phyloP scores from a whole-genome alignment of 2,888 invertebrate genomes.

The Drosophila vallismaia region DNA sequence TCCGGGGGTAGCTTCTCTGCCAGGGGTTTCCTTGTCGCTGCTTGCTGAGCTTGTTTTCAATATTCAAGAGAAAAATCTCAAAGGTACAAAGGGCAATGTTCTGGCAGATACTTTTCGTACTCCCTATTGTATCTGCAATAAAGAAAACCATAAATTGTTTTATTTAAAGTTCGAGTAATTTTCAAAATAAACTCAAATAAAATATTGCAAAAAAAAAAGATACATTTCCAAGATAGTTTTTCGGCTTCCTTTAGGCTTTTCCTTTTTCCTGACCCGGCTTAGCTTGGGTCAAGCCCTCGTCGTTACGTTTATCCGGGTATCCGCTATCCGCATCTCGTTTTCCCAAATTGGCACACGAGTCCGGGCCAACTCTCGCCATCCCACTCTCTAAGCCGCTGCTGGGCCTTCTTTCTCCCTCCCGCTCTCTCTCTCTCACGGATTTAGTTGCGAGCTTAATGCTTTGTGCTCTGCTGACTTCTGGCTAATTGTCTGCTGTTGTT shows the following conservation, averaged over 20 bases:
- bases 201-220: no score
- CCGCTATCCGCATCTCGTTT: constrained; percentile 47
- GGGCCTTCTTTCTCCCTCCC: neutral
- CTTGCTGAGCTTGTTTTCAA: constrained; percentile 44
- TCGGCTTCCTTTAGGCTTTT: no score
- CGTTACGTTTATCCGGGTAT: constrained; percentile 36
- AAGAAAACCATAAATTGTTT: no score
- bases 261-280: no score
- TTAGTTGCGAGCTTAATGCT: constrained; percentile 47
- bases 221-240: no score
- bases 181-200: no score
- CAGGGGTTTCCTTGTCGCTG: neutral
- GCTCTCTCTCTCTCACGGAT: constrained; percentile 33
- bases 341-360: constrained; percentile 51
- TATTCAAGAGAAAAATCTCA: constrained; percentile 28
- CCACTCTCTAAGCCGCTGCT: constrained; percentile 9
- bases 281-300: constrained; percentile 13
- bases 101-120: neutral
- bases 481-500: constrained; percentile 43
- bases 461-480: constrained; percentile 54
- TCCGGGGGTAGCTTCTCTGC: constrained; percentile 12
- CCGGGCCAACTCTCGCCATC: neutral
- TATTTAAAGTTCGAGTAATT: neutral
- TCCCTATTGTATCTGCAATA: no score
- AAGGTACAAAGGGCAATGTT: constrained; percentile 33